A percentile compares a stretch with the other conserved stretches of the same genome.
These are phyloP conservation scores for Drosophila albomicans DNA, from an alignment of 1,140 invertebrate genomes.

Conservation along the genomic window DNA sequence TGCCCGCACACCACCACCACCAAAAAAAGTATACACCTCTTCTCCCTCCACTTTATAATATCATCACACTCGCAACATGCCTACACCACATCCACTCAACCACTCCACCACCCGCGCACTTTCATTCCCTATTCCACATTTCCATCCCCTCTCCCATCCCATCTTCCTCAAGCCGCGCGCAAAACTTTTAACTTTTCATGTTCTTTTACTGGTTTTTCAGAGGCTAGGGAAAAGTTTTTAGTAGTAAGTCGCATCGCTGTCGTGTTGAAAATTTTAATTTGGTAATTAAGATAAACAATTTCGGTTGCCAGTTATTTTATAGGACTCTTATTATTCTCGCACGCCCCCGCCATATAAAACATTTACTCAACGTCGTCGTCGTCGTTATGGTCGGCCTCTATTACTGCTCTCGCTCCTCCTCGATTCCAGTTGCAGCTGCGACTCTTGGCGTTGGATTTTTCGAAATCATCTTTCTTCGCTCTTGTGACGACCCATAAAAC, in stretches of 20 bases:
- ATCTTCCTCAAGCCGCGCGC: background rate
- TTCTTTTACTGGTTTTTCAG: constrained; percentile 40
- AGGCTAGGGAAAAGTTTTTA: constrained; percentile 54
- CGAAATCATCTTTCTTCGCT: background rate
- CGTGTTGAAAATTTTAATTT: constrained; percentile 81
- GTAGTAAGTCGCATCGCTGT: constrained; percentile 27
- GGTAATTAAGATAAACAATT: constrained; percentile 84
- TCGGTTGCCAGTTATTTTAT: constrained; percentile 73
- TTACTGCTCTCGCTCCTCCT: background rate
- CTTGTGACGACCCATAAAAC: constrained; percentile 65
- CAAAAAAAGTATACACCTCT: constrained; percentile 31
- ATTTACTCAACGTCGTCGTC: constrained; percentile 28
- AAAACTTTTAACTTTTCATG: constrained; percentile 4
- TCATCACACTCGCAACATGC: constrained; percentile 27
- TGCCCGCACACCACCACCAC: constrained; percentile 24
- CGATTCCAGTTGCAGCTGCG: constrained; percentile 34
- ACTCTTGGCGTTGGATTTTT: constrained; percentile 2
- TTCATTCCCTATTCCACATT: background rate
- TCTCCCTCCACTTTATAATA: constrained; percentile 13
- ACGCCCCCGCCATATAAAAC: constrained; percentile 29
- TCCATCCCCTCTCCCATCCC: background rate
- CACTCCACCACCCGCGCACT: constrained; percentile 1
- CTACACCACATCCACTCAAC: constrained; percentile 9
- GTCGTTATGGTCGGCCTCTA: background rate
- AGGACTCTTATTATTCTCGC: constrained; percentile 6